Evolutionary conservation across 1,140 invertebrate genomes (phyloP), one percentile per base, ranked within the genome.

Genomic region (Bombus turneri): DNA sequence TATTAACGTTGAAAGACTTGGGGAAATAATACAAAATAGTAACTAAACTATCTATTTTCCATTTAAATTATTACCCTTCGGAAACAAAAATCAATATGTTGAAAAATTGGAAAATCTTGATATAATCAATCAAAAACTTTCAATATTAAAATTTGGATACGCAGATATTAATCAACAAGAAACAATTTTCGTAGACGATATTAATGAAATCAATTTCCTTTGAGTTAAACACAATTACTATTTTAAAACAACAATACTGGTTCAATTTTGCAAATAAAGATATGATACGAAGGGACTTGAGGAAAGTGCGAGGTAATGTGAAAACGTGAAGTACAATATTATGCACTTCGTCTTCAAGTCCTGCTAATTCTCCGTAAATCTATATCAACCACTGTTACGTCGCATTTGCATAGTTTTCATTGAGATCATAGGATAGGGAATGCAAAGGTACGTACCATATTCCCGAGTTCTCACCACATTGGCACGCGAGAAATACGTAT

Each of bases 391-490:
- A 68, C 6, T 22, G 59, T 81, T 57, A 76, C 47, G 8, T 47
- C 39, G 68, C 41, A 88, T 88, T 86, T 88, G 41, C 69, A 81
- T 88, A 88, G 83, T 88, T 88, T 88, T 88, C 77, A 37, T 86
- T 77, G 12, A 25, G 81, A 73, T 82, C 43, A 74, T 59, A 53
- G 74, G 62, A 82, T 75, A 53, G n/a, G 37, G 43, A 86, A 81
- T 68, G 62, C 66, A 62, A 86, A 64, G 57, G 71, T 34, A 68
- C 85, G 66, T 77, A 66, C 66, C 83, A 59, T 74, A 66, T 72
- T 68, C 41, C 59, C 41, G 66, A 57, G 66, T 66, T 37, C 37
- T 43, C 68, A 64, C 13, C 72, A 59, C 64, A 37, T 68, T 28
- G 75, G 62, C 66, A 72, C 53, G 53, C 69, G 82, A 78, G 73